A percentile compares a stretch with the other conserved stretches of the same genome.
Evolutionary conservation across 1,140 invertebrate species (phyloP).

Genomic region (Thrips palmi): DNA sequence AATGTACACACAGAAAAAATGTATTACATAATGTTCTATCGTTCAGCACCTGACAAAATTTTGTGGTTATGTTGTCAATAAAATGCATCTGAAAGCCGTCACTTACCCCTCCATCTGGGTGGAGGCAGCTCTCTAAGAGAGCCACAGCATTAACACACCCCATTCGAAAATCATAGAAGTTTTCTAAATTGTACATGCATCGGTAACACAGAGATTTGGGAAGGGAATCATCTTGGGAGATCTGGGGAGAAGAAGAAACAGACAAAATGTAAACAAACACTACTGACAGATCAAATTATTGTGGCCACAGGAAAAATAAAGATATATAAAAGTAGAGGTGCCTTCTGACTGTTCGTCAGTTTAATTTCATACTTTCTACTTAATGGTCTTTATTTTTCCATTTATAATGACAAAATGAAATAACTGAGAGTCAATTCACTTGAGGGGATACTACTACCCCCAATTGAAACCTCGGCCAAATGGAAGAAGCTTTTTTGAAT

Average conservation of each 20-base stretch:
- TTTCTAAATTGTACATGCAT: constrained; percentile 33
- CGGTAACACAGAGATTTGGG: constrained; percentile 31
- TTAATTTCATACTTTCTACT: background rate
- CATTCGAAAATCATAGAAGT: constrained; percentile 31
- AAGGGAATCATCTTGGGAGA: constrained; percentile 26
- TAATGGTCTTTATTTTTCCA: too few relatives aligned
- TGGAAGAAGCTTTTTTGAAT: too few relatives aligned
- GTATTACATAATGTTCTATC: background rate
- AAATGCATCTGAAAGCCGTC: background rate
- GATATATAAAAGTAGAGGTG: background rate
- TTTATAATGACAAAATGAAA: too few relatives aligned
- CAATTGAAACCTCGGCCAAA: too few relatives aligned
- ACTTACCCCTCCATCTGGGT: background rate
- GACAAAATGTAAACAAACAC: constrained; percentile 3
- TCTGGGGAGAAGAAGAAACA: constrained; percentile 21
- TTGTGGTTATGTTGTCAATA: background rate
- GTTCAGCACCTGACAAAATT: background rate
- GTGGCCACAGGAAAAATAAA: background rate
- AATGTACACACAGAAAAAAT: too few relatives aligned
- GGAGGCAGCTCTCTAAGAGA: constrained; percentile 24
- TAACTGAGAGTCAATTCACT: too few relatives aligned
- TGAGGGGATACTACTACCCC: too few relatives aligned
- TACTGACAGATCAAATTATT: background rate
- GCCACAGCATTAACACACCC: constrained; percentile 28
- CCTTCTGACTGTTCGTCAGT: background rate